These are phyloP conservation scores for Drymonia ruficornis DNA, from an alignment of 2,888 invertebrate genomes.

Conservation along the genomic window DNA sequence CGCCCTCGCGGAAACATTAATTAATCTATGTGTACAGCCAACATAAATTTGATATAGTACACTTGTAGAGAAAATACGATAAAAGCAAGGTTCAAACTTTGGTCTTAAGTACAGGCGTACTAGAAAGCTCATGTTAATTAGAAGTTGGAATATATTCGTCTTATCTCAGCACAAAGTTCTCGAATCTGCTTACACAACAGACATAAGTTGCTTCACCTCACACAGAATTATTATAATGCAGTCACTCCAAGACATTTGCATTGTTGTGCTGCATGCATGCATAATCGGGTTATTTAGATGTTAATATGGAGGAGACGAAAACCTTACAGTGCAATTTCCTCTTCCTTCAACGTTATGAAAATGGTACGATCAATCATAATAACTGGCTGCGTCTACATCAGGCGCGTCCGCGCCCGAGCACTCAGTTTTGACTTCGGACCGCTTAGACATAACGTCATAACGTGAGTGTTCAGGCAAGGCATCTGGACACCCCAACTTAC, in stretches of 20 bases:
- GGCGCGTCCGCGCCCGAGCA: no score
- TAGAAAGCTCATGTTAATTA: neutral
- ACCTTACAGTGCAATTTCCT: no score
- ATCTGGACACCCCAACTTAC: no score
- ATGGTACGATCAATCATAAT: no score
- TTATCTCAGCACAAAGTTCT: neutral
- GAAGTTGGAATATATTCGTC: neutral
- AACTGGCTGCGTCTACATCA: no score
- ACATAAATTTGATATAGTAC: neutral
- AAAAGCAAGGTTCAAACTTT: neutral
- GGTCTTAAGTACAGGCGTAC: neutral
- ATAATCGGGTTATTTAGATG: neutral
- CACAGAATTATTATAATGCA: slow-evolving; percentile 1
- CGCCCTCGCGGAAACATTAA: no score
- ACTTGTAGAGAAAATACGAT: neutral
- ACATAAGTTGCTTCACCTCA: neutral
- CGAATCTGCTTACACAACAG: neutral
- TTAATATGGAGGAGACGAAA: neutral
- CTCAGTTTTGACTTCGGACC: no score
- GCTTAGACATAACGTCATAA: no score
- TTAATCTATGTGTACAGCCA: no score
- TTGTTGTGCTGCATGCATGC: neutral
- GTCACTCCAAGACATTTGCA: neutral
- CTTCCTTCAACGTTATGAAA: no score
- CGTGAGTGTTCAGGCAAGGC: no score